These are phyloP conservation scores for Sipha flava DNA, from an alignment of 1,140 invertebrate genomes.

Conservation along the genomic window DNA sequence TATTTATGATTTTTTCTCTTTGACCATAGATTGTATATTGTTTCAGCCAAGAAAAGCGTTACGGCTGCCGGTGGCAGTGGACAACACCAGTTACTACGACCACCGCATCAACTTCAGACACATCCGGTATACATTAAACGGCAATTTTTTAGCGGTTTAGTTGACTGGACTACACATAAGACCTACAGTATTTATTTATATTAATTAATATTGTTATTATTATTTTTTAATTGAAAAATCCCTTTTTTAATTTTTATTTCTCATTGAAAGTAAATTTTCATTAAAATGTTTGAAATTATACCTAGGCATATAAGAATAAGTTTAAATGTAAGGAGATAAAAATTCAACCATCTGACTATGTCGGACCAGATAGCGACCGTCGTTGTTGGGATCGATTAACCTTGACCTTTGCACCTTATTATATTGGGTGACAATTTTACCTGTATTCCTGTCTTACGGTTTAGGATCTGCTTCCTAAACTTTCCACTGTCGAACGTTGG, in stretches of 20 bases:
- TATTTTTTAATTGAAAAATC: no score
- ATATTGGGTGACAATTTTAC: neutral
- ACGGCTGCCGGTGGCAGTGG: slow-evolving; percentile 36
- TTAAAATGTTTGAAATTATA: no score
- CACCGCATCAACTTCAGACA: neutral
- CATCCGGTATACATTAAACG: neutral
- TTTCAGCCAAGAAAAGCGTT: slow-evolving; percentile 10
- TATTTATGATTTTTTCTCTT: no score
- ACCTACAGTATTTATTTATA: neutral
- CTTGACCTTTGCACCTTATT: neutral
- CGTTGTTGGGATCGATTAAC: neutral
- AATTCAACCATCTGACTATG: no score
- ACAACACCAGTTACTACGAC: slow-evolving; percentile 35
- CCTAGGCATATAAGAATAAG: no score
- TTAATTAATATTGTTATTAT: neutral
- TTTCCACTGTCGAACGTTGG: no score
- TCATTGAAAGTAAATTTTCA: no score
- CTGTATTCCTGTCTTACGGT: neutral
- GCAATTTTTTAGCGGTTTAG: no score
- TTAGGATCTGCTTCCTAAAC: no score
- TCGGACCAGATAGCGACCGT: neutral
- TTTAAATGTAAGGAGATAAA: no score
- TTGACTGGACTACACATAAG: neutral
- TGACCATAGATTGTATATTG: no score
- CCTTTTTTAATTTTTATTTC: no score